Percentiles rank a stretch among this genome's conserved stretches.
These are phyloP conservation scores for Poecilia latipinna DNA, from an alignment of 2,113 vertebrate species.

Conservation along the genomic window DNA sequence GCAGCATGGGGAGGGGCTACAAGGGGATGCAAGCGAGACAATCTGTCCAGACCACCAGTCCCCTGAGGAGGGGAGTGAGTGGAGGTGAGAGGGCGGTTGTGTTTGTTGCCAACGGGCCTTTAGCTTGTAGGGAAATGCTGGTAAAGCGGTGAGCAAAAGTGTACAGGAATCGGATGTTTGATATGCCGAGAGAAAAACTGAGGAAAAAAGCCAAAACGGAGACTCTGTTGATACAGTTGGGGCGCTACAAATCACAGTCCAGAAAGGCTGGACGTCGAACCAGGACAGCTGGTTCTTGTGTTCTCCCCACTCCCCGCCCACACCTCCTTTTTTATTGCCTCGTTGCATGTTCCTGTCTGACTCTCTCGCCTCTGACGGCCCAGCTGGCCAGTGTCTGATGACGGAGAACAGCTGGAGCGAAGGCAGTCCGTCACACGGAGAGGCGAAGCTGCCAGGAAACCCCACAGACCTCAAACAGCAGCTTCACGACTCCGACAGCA, in stretches of 20 bases:
- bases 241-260: constrained; percentile 65
- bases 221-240: constrained; percentile 45
- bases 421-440: constrained; percentile 36
- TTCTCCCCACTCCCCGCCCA: constrained; percentile 59
- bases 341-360: constrained; percentile 20
- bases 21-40: constrained; percentile 27
- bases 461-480: constrained; percentile 20
- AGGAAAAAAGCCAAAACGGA: constrained; percentile 16
- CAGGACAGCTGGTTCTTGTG: constrained; percentile 77
- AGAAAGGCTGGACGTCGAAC: constrained; percentile 55
- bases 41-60: constrained; percentile 54
- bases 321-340: constrained; percentile 60
- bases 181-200: constrained; percentile 3
- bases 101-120: constrained; percentile 11
- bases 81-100: constrained; percentile 44
- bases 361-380: constrained; percentile 34
- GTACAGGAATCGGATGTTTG: background rate
- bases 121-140: constrained; percentile 1
- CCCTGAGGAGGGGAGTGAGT: constrained; percentile 48
- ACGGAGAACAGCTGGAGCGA: constrained; percentile 78
- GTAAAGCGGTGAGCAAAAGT: constrained; percentile 18
- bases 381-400: constrained; percentile 77
- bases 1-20: constrained; percentile 24
- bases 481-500: no score
- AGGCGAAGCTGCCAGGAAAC: constrained; percentile 48